These are phyloP conservation scores for Orussus abietinus DNA, from an alignment of 1,140 invertebrate genomes.

Conservation along the genomic window DNA sequence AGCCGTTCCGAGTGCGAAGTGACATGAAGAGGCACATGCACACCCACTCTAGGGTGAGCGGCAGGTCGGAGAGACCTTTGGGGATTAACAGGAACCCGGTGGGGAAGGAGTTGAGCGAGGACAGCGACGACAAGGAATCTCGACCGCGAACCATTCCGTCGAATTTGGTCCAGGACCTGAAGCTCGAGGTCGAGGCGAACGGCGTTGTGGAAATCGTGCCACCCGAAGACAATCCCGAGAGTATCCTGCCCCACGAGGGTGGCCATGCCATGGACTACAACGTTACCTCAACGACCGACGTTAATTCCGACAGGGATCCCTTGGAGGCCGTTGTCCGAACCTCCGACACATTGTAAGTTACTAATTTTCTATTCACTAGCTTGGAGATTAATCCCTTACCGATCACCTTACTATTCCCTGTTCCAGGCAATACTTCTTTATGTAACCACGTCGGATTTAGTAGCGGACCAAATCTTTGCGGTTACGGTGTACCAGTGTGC, in stretches of 20 bases:
- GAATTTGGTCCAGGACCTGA: slow-evolving; percentile 45
- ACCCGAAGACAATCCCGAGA: slow-evolving; percentile 41
- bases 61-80: slow-evolving; percentile 29
- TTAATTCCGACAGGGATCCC: slow-evolving; percentile 38
- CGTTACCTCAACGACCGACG: slow-evolving; percentile 13
- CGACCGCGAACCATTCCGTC: slow-evolving; percentile 35
- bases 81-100: slow-evolving; percentile 3
- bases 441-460: too few species aligned
- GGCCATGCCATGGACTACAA: slow-evolving; percentile 40
- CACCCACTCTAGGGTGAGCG: slow-evolving; percentile 68
- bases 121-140: slow-evolving; percentile 22
- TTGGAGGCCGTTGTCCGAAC: slow-evolving; percentile 42
- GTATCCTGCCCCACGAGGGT: slow-evolving; percentile 45
- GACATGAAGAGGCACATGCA: slow-evolving; percentile 86
- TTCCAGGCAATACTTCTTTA: slow-evolving; percentile 43
- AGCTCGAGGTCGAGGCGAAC: slow-evolving; percentile 42
- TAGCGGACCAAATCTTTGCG: neutral
- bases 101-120: slow-evolving; percentile 17
- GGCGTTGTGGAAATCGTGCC: slow-evolving; percentile 37
- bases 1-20: slow-evolving; percentile 79
- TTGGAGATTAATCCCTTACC: neutral
- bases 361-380: slow-evolving; percentile 10
- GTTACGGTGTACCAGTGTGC: neutral
- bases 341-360: slow-evolving; percentile 35
- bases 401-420: slow-evolving; percentile 4